These are phyloP conservation scores for Leiothrix lutea DNA, from an alignment of 2,113 vertebrate species.

Conservation along the genomic window DNA sequence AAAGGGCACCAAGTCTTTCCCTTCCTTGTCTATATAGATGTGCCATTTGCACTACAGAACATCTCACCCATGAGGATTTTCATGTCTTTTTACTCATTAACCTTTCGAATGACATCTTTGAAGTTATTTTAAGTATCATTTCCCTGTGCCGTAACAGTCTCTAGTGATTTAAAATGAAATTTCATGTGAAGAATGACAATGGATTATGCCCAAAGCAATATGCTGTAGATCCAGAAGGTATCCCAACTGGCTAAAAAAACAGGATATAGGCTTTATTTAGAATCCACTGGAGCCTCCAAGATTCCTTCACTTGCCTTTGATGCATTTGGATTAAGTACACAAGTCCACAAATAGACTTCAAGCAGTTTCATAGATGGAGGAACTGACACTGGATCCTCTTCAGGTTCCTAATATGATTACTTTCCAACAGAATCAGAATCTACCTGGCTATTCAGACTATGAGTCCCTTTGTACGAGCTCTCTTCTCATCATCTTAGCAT, in stretches of 20 bases:
- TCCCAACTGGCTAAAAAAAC: not conserved
- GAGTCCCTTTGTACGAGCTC: not conserved
- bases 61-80: slow-evolving; percentile 29
- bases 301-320: slow-evolving; percentile 1
- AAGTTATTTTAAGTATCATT: slow-evolving; percentile 29
- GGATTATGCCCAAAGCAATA: slow-evolving; percentile 15
- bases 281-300: not conserved
- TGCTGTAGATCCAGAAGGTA: not conserved
- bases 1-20: not conserved
- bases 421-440: not conserved
- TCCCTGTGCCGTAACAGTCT: slow-evolving; percentile 8
- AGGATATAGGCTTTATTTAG: not conserved
- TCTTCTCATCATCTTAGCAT: not conserved
- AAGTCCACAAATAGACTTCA: not conserved
- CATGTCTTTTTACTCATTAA: slow-evolving; percentile 22
- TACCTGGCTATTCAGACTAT: not conserved
- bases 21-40: not conserved
- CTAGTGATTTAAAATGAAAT: slow-evolving; percentile 7
- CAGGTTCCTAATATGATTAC: not conserved
- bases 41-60: slow-evolving; percentile 38
- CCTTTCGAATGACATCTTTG: slow-evolving; percentile 6
- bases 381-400: not conserved
- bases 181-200: slow-evolving; percentile 9
- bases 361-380: not conserved
- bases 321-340: not conserved